Evolutionary conservation across 2,888 invertebrate genomes (phyloP).

Genomic region (Seladonia tumulorum): DNA sequence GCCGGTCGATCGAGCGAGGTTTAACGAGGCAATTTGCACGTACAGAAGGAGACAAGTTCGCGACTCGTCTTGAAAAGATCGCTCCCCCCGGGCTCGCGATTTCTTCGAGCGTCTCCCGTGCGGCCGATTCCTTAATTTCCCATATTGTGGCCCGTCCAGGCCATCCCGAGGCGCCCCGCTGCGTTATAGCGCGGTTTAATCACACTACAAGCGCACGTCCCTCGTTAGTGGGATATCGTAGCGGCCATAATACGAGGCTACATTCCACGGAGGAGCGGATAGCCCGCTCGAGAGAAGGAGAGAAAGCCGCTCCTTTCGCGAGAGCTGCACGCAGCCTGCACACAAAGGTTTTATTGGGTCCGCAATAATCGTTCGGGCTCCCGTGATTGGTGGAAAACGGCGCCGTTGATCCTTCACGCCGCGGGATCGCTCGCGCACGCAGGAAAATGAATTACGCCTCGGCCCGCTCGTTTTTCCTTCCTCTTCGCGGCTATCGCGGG

Average conservation of each 20-base stretch:
- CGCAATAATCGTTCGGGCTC: constrained; percentile 51
- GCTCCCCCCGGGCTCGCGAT: constrained; percentile 19
- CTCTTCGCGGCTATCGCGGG: not conserved
- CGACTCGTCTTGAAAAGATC: constrained; percentile 28
- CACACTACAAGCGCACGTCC: constrained; percentile 83
- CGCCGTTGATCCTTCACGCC: constrained; percentile 41
- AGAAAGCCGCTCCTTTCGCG: constrained; percentile 25
- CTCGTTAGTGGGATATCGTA: constrained; percentile 83
- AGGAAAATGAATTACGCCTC: constrained; percentile 21
- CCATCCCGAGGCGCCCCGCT: constrained; percentile 77
- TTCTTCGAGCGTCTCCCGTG: constrained; percentile 43
- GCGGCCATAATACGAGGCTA: constrained; percentile 81
- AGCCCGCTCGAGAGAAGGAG: constrained; percentile 26
- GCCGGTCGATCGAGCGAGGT: constrained; percentile 23
- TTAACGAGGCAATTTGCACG: constrained; percentile 67
- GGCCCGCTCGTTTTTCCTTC: not conserved
- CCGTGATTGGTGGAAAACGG: constrained; percentile 51
- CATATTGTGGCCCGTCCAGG: constrained; percentile 75
- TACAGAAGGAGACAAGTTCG: constrained; percentile 42
- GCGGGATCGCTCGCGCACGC: constrained; percentile 23
- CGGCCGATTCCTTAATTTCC: constrained; percentile 79
- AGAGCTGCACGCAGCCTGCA: constrained; percentile 3
- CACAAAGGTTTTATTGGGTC: constrained; percentile 46
- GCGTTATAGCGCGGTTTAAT: constrained; percentile 84
- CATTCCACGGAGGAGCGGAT: constrained; percentile 75